Evolutionary conservation across 2,888 invertebrate genomes (phyloP).

Genomic region (Chrysolina oricalcia): DNA sequence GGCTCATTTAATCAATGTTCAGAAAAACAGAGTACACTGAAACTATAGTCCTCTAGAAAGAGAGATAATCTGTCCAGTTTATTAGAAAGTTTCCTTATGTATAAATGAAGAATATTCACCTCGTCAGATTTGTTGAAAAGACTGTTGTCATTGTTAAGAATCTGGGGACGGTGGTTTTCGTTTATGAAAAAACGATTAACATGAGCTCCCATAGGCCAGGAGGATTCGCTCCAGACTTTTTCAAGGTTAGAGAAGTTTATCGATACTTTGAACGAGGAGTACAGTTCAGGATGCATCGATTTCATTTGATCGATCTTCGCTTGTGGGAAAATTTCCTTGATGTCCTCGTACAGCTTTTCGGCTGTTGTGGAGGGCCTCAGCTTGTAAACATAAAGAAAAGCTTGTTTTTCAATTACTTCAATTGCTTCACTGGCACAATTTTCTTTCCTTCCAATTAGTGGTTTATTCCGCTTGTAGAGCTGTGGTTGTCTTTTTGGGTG

Average conservation of each 20-base stretch:
- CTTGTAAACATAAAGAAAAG: constrained; percentile 1
- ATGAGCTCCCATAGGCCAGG: background rate
- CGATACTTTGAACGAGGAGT: background rate
- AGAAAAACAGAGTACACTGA: background rate
- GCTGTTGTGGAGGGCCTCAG: constrained; percentile 8
- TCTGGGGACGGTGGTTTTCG: background rate
- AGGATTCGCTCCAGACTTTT: background rate
- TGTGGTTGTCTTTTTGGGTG: constrained; percentile 14
- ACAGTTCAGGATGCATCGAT: background rate
- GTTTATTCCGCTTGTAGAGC: constrained; percentile 17
- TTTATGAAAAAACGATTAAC: background rate
- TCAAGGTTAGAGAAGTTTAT: background rate
- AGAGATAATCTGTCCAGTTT: constrained; percentile 19
- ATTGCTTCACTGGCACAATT: constrained; percentile 18
- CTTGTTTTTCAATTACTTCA: constrained; percentile 14
- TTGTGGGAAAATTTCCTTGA: background rate
- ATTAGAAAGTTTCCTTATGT: constrained; percentile 1
- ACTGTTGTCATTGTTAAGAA: background rate
- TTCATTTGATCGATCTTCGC: background rate
- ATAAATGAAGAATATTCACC: constrained; percentile 16
- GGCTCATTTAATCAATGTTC: constrained; percentile 7
- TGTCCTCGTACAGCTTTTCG: constrained; percentile 6
- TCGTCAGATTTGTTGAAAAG: background rate
- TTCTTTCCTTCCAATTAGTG: constrained; percentile 8
- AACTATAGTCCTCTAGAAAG: background rate